Evolutionary conservation across 2,113 vertebrate species (phyloP).

Genomic region (Crypturellus undulatus): DNA sequence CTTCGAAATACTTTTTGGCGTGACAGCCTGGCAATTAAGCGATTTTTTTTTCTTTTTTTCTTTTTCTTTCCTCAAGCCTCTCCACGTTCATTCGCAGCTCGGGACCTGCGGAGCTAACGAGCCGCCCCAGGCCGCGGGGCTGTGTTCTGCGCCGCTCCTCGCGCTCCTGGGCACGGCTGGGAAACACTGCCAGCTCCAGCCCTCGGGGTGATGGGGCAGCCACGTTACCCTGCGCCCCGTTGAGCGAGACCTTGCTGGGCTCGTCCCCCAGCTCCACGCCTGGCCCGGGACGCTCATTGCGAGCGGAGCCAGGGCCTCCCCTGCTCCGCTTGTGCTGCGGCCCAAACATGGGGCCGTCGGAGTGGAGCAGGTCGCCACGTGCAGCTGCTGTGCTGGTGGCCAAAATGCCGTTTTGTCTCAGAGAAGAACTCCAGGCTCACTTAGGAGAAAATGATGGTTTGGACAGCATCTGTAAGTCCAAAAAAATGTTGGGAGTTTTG

Average conservation of each 20-base stretch:
- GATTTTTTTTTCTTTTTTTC: constrained; percentile 2
- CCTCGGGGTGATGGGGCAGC: not conserved
- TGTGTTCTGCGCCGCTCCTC: not conserved
- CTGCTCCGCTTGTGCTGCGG: not conserved
- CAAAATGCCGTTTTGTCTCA: not conserved
- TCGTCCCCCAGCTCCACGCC: no score
- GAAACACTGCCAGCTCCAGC: not conserved
- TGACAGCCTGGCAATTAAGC: constrained; percentile 37
- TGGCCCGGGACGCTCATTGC: not conserved
- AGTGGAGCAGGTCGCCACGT: not conserved
- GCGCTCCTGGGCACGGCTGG: not conserved
- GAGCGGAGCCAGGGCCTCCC: not conserved
- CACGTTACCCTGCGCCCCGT: no score
- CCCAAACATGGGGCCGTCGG: not conserved
- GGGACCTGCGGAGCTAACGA: constrained; percentile 53
- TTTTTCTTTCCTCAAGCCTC: not conserved
- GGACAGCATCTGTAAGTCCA: not conserved
- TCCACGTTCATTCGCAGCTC: not conserved
- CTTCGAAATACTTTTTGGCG: constrained; percentile 45
- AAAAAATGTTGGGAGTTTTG: not conserved
- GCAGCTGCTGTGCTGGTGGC: not conserved
- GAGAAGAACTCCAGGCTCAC: not conserved
- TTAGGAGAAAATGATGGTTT: not conserved
- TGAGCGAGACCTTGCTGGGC: no score
- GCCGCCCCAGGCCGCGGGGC: not conserved